Base-by-base conservation (phyloP, 2,888 invertebrate genomes). In the Onthophagus sagittarius region DNA sequence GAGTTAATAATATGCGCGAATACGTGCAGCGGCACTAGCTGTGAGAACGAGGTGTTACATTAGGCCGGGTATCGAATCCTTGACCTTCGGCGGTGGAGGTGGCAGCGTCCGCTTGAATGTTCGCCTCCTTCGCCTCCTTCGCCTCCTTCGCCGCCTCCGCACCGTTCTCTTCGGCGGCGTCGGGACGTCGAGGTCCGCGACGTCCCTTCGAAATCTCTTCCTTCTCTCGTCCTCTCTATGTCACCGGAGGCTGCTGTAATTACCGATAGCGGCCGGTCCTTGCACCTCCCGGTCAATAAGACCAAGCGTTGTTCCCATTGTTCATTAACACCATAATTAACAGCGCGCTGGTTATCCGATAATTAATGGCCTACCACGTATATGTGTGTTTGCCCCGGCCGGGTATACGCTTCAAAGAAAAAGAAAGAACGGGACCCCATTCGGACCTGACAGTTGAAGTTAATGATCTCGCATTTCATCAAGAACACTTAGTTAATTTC, bases 271-370 rank as follows among this genome's bases (percentile, higher is more conserved):
- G 77, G 78, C 77, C 75, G 77, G 78, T 76, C 76, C 75, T 78
- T 77, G 76, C 77, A 78, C 78, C 77, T 78, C 76, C 75, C 74
- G 76, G 76, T 75, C 77, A 77, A 76, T 73, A 74, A 76, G 75
- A 75, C 73, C 71, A 73, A 73, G 74, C 76, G 75, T 75, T 76
- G 73, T 76, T 73, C 73, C 78, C 75, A 80, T 80, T 79, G 79
- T 80, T 80, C 79, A 79, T 80, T 80, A 80, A 79, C 79, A 79
- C 78, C 76, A 78, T 79, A 79, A 80, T 80, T 80, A 80, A 79
- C 77, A 78, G 76, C 75, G 75, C 76, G 77, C 79, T 79, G 78
- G 79, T 79, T 79, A 78, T 79, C 77, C 77, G 76, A 78, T 79
- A 79, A 79, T 79, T 79, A 79, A 79, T 79, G 77, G 78, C 76